Percentiles rank a stretch among this genome's conserved stretches.
These are phyloP conservation scores for Zygothrica quintamaculata DNA, from an alignment of 2,888 invertebrate species.

Conservation along the genomic window DNA sequence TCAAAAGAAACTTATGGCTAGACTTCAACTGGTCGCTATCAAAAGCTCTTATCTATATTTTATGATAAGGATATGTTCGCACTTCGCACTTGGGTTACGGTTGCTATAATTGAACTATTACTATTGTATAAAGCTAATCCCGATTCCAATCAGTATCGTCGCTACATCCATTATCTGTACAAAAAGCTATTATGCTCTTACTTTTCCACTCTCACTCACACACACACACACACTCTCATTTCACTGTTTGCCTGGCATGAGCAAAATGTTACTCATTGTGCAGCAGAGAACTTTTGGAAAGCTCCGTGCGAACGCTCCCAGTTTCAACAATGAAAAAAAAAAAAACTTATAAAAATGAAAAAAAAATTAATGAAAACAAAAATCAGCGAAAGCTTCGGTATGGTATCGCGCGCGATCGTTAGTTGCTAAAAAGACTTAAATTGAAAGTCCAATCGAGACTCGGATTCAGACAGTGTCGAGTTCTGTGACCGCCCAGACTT, in stretches of 20 bases:
- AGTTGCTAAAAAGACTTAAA: constrained; percentile 70
- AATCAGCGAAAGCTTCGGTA: constrained; percentile 46
- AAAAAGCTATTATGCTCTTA: not conserved
- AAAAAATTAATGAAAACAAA: not conserved
- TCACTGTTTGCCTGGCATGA: not conserved
- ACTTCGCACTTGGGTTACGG: constrained; percentile 29
- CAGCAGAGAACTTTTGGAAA: constrained; percentile 19
- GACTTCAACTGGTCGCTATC: constrained; percentile 1
- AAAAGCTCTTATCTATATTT: constrained; percentile 10
- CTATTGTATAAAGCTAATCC: constrained; percentile 9
- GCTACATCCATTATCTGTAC: constrained; percentile 8
- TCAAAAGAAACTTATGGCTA: constrained; percentile 84
- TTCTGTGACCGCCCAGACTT: constrained; percentile 67
- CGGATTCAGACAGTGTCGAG: constrained; percentile 75
- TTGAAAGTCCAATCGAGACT: constrained; percentile 63
- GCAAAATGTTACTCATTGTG: not conserved
- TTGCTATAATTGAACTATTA: constrained; percentile 4
- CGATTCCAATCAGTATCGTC: constrained; percentile 30
- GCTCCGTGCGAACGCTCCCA: constrained; percentile 32
- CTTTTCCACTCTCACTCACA: too few relatives aligned
- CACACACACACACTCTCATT: too few relatives aligned
- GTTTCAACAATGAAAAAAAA: constrained; percentile 7
- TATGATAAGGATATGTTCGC: constrained; percentile 19
- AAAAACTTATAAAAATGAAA: not conserved
- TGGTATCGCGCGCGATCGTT: constrained; percentile 49